Base-by-base conservation (phyloP, 2,113 vertebrate genomes). In the Scolopax mira region DNA sequence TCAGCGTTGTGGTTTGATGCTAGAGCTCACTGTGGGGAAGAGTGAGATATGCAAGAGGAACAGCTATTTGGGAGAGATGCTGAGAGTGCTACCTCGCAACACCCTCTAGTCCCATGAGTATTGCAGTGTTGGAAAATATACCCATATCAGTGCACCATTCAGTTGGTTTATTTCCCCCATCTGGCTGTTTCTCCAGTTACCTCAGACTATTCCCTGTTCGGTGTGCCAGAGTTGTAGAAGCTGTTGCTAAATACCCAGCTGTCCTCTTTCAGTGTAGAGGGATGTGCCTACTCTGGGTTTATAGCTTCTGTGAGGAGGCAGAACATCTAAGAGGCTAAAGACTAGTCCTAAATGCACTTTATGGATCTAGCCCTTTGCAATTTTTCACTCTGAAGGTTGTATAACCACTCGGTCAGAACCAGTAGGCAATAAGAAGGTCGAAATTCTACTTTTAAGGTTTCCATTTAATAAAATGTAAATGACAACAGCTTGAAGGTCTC, bases 401-500 rank as follows among this genome's bases (percentile, higher is more conserved):
- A 60, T 33, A 90, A 90, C 33, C 51, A 54, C 35, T 88, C 61
- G 86, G 39, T 90, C 55, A 88, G 75, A 78, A 88, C n/a, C 17
- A 66, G 46, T 42, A 73, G 75, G 42, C 42, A 86, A 60, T 67
- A 70, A 85, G 55, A 84, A 75, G 9, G 18, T 73, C 39, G 71
- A 84, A 86, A 86, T 58, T 62, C 58, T 93, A 55, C 25, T 86
- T 80, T 67, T 71, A 84, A 93, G 12, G 4, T 80, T 90, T 71
- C 42, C 22, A 86, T 33, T 86, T 81, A 96, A 90, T 74, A 86
- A 94, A 92, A 84, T 16, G 62, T 49, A 90, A 93, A 67, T 27
- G 7, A 66, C 25, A 62, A 54, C 19, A 78, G n/a, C n/a, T 83
- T 86, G 42, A 91, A 85, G 41, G 51, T 5, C 9, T 77, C 64